A percentile compares a stretch with the other conserved stretches of the same genome.
Evolutionary conservation across 2,113 vertebrate species (phyloP).

Genomic region (Saccopteryx bilineata): DNA sequence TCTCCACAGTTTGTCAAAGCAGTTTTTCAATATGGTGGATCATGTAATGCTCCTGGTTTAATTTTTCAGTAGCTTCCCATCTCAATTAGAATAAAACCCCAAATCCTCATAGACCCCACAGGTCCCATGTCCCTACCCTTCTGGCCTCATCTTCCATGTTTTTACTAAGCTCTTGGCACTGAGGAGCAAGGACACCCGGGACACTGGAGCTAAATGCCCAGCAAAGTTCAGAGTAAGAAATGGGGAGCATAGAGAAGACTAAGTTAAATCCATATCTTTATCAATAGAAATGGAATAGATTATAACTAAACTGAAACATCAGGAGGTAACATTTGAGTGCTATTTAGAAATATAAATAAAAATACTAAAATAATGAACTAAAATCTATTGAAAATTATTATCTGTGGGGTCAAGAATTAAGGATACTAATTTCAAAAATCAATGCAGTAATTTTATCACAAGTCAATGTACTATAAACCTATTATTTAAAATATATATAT

Average conservation of each 20-base stretch:
- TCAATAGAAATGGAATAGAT: not conserved
- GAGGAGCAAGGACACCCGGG: not conserved
- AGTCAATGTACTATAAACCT: not conserved
- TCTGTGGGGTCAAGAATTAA: not conserved
- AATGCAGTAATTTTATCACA: not conserved
- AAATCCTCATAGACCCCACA: not conserved
- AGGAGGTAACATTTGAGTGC: not conserved
- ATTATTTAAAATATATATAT: not conserved
- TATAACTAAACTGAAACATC: not conserved
- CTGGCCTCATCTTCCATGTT: not conserved
- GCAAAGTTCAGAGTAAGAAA: not conserved
- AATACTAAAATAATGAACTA: not conserved
- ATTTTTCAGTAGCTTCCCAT: not conserved
- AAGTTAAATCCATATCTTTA: not conserved
- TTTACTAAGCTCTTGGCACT: not conserved
- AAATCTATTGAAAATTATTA: not conserved
- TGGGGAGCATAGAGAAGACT: not conserved
- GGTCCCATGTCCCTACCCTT: not conserved
- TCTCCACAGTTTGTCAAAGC: not conserved
- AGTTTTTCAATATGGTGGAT: not conserved
- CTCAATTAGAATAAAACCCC: not conserved
- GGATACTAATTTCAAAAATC: not conserved
- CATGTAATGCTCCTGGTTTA: not conserved
- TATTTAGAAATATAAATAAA: not conserved
- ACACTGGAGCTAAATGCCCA: not conserved